Base-by-base conservation (phyloP, 2,113 vertebrate species). In the Cephalopterus ornatus region DNA sequence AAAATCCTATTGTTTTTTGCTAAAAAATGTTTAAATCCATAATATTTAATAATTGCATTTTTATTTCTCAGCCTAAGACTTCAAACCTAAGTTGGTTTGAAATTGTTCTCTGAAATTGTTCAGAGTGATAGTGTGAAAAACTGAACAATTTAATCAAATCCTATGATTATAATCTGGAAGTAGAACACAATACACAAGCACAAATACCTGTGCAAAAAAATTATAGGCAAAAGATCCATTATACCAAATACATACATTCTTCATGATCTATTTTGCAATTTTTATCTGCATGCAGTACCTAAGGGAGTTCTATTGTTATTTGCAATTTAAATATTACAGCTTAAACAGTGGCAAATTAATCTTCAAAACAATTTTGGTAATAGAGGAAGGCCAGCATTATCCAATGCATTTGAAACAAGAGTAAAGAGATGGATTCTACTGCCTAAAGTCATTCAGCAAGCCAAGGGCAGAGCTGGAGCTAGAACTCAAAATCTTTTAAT, bases 401-500 rank as follows among this genome's bases (percentile, higher is more conserved):
- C 22, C 53, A 78, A 23, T 22, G 44, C 18, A 71, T 82, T 67
- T 85, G 44, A 73, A 89, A 77, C 12, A 71, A n/a, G 82, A 88
- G 11, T 65, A 62, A 62, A 83, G 23, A 89, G 47, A 72, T 41
- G 20, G 58, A 85, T 85, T 52, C n/a, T 85, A 79, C 46, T 65
- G 81, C 70, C 82, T 92, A 44, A 88, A 41, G 85, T 93, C 77
- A 82, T 56, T 75, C 44, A 91, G 55, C 3, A 6, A 84, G 73
- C 41, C 89, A 92, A 91, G 35, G 62, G 78, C 78, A 93, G 33
- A 85, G 53, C 52, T 67, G 35, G 39, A 91, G 49, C 58, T 55
- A 61, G 39, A 88, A 75, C 30, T 61, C 80, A 88, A 85, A 91
- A 65, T 81, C 79, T 82, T 95, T 93, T 82, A 91, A 91, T 94